Base-by-base conservation (phyloP, 2,113 vertebrate species). In the Gulo gulo region DNA sequence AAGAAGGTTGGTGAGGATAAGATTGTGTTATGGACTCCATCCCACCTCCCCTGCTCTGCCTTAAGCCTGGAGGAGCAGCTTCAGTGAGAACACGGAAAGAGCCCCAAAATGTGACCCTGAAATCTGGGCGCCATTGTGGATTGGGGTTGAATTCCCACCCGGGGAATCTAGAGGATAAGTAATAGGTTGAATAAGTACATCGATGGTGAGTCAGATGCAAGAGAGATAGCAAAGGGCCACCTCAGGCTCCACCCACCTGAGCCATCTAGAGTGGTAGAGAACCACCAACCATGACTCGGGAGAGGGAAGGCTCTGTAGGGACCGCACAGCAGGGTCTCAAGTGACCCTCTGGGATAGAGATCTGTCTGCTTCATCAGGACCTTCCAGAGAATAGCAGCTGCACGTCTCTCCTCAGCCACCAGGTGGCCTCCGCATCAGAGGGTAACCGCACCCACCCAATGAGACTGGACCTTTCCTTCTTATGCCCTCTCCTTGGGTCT, bases 381-480 rank as follows among this genome's bases (percentile, higher is more conserved):
- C 29, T 63, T 73, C 21, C 18, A 52, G 31, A 55, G 23, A 57
- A 57, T 0, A 78, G 47, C 83, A 55, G 26, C 16, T 55, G 1
- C 20, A 24, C 6, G 34, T 15, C 50, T 88, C 21, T 1, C 20
- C 16, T 29, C 7, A 0, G 21, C 20, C 24, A 12, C 18, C 4
- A 24, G 39, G 12, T 26, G 34, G 24, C 7, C 61, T n/a, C 23
- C 15, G 1, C 45, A 63, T 39, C 20, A 31, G 59, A 55, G 52
- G 6, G 8, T 29, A 29, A n/a, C 31, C 29, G 12, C 16, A 65
- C 24, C 4, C 4, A n/a, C 26, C 10, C 4, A 15, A 0, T 7
- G 47, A 94, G 26, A 57, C 34, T 42, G 31, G 4, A 8, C 39
- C n/a, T 85, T 84, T 42, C 39, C 26, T 45, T 29, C 42, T 24